phyloP scores from a whole-genome alignment of 2,888 invertebrate genomes.

The Caenorhabditis wallacei region DNA sequence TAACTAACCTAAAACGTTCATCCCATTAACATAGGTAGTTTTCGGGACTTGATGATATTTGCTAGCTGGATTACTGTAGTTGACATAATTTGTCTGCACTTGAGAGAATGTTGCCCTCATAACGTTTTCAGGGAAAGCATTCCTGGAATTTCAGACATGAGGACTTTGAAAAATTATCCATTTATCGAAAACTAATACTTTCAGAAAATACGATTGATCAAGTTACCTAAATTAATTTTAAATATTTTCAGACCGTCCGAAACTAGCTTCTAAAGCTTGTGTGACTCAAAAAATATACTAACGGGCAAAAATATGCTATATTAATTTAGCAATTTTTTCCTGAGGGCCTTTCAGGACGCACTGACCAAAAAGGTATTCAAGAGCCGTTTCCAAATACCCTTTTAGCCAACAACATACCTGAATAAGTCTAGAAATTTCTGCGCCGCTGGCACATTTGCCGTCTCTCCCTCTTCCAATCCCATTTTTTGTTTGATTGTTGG shows the following conservation, averaged over 20 bases:
- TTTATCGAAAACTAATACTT: too few relatives aligned
- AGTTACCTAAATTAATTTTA: too few relatives aligned
- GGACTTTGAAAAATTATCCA: neutral
- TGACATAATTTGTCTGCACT: constrained; percentile 72
- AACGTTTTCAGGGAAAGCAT: constrained; percentile 93
- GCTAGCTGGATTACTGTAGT: constrained; percentile 40
- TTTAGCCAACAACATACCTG: constrained; percentile 88
- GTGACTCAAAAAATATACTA: too few relatives aligned
- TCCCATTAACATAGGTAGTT: constrained; percentile 85
- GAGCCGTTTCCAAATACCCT: too few relatives aligned
- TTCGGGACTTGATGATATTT: neutral
- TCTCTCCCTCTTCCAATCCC: constrained; percentile 25
- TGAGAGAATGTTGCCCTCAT: constrained; percentile 87
- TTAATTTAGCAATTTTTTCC: too few relatives aligned
- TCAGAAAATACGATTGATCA: too few relatives aligned
- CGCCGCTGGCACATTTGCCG: constrained; percentile 84
- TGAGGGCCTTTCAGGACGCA: too few relatives aligned
- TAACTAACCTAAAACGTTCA: constrained; percentile 86
- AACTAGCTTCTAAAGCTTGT: too few relatives aligned
- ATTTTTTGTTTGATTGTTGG: constrained; percentile 83
- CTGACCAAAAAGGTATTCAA: too few relatives aligned
- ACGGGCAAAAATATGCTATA: too few relatives aligned
- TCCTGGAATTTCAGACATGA: constrained; percentile 86
- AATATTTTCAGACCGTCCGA: too few relatives aligned
- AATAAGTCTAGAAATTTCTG: constrained; percentile 93